A percentile compares a stretch with the other conserved stretches of the same genome.
These are phyloP conservation scores for Talpa occidentalis DNA, from an alignment of 2,113 vertebrate species.

Conservation along the genomic window DNA sequence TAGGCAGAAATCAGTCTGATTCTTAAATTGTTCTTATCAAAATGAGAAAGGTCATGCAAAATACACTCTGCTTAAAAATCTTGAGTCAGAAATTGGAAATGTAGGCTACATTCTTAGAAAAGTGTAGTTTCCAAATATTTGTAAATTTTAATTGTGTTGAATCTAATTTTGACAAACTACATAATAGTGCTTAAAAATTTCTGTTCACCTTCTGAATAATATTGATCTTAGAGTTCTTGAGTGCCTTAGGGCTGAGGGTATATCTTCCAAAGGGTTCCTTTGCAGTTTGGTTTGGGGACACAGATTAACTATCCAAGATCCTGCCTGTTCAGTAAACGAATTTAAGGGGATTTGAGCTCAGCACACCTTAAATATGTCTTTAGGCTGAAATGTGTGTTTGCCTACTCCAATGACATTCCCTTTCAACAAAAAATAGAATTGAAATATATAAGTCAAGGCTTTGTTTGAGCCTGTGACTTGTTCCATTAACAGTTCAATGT, in stretches of 20 bases:
- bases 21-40: constrained; percentile 71
- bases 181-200: background rate
- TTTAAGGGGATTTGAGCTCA: background rate
- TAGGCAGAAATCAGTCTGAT: constrained; percentile 67
- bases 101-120: background rate
- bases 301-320: background rate
- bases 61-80: constrained; percentile 33
- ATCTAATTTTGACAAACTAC: background rate
- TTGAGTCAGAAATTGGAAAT: constrained; percentile 51
- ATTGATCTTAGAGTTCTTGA: background rate
- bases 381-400: background rate
- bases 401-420: background rate
- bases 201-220: background rate
- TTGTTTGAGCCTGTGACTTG: background rate
- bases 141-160: background rate
- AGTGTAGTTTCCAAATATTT: constrained; percentile 38
- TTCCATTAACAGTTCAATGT: background rate
- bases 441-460: background rate
- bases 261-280: background rate
- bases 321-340: background rate
- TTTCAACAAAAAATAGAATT: background rate
- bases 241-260: background rate
- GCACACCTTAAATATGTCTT: background rate
- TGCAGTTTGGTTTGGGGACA: background rate
- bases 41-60: constrained; percentile 70